Base-by-base conservation (phyloP, 1,140 invertebrate species). In the Zaprionus gabonicus region DNA sequence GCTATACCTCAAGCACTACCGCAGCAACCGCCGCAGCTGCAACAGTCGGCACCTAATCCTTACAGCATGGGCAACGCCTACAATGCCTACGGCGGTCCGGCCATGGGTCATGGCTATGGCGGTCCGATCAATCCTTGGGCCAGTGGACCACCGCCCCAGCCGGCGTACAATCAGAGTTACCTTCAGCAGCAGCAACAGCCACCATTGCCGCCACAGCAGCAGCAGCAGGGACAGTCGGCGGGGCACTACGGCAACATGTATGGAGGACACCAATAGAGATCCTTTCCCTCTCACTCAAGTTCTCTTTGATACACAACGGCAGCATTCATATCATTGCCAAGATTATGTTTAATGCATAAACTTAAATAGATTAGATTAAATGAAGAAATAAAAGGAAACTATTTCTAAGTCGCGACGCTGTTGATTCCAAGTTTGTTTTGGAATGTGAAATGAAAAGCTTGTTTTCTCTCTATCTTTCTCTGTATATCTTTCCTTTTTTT, bases 221-320 rank as follows among this genome's bases (percentile, higher is more conserved):
- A 74, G 44, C 82, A 63, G 20, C 65, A 41, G n/a, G 23, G 4
- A 25, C 13, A 38, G 17, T 17, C 53, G 17, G 1, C 53, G 25
- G 64, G 65, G 51, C 80, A 76, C n/a, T 81, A 76, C 49, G 80
- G 75, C 49, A 85, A 79, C 60, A 85, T 91, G 73, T 91, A 69
- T 27, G 76, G 77, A 1, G 73, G 62, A 0, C 76, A 78, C 27
- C 67, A 82, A 15, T 86, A 76, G 66, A n/a, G 15, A 9, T 25
- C n/a, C 15, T 13, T 9, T 34, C 2, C 9, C 31, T 31, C 31
- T 10, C 31, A 10, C 34, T 38, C 23, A 34, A 20, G 20, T 20
- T 20, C 17, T 15, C 28, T 36, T 10, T 34, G 31, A 34, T 34
- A 23, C 4, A 25, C 46, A 51, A 17, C 7, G 20, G 46, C 46